Evolutionary conservation across 2,113 vertebrate species (phyloP), one percentile per base, ranked within the genome.

Genomic region (Raja brachyura): DNA sequence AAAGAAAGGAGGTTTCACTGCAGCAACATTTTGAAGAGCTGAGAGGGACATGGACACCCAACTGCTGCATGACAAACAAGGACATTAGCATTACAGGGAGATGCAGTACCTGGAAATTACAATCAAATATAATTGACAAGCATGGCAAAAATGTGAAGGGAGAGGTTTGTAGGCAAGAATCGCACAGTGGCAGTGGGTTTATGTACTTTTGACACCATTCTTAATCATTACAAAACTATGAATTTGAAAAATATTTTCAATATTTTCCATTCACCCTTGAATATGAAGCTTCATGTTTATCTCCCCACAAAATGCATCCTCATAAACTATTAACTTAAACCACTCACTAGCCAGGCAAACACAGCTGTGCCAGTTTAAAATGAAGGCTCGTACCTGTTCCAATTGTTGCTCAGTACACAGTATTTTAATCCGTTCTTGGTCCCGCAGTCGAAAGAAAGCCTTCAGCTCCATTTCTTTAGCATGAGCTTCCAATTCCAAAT

Each of bases 341-440:
- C 7, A n/a, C 28, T 4, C 28, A 33, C 63, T 88, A 63, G 14
- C 28, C 56, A 63, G 83, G 5, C 59, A 14, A 31, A 88, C 9
- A 31, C 48, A 28, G 56, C 48, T 25, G 13, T 86, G 16, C 56
- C 28, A 31, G 16, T 86, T 88, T 31, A 61, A 63, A 31, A 6
- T 33, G 5, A 20, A 28, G 68, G 2, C n/a, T 54, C 66, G 73
- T 28, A 92, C 90, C 90, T 92, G 90, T 74, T 92, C 90, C 22
- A 92, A 39, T 31, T 63, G 31, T 9, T 92, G 33, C 39, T 92
- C 90, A 5, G 90, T 73, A 28, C 90, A 92, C 33, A 92, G 10
- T 92, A 92, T 39, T 92, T 73, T 92, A 74, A 92, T 74, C 18
- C 90, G 68, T 11, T 73, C 68, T 92, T 92, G 90, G 90, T 92